Evolutionary conservation across 2,888 invertebrate species (phyloP).

Genomic region (Anticlea derivata): DNA sequence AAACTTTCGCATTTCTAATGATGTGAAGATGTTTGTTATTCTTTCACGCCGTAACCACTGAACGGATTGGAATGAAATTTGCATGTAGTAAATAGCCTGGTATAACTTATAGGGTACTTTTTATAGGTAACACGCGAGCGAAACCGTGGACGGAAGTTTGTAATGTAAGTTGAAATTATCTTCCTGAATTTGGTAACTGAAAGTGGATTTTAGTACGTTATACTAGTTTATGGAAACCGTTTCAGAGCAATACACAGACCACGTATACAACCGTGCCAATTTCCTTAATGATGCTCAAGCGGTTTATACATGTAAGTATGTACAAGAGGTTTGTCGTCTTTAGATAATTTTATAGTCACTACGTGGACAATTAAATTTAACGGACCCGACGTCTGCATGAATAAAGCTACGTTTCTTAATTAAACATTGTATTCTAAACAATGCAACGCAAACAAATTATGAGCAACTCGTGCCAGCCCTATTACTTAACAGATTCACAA

Average conservation of each 20-base stretch:
- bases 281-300: constrained; percentile 19
- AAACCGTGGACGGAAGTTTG: too few species aligned
- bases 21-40: too few species aligned
- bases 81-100: too few species aligned
- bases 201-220: neutral
- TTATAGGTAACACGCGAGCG: too few species aligned
- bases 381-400: constrained; percentile 8
- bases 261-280: constrained; percentile 11
- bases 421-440: constrained; percentile 19
- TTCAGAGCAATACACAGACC: constrained; percentile 20
- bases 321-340: constrained; percentile 16
- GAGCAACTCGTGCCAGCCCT: constrained; percentile 29
- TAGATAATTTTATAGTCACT: constrained; percentile 18
- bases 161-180: neutral
- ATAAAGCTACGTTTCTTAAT: constrained; percentile 26
- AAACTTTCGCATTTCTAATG: too few species aligned
- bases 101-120: too few species aligned
- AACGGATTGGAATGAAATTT: too few species aligned
- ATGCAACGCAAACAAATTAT: constrained; percentile 36
- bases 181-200: too few species aligned
- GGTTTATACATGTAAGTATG: constrained; percentile 15
- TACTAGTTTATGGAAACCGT: constrained; percentile 23
- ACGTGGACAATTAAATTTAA: constrained; percentile 22
- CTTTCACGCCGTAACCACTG: too few species aligned
- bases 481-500: constrained; percentile 40